Base-by-base conservation (phyloP, 2,113 vertebrate species). In the Aptenodytes patagonicus region DNA sequence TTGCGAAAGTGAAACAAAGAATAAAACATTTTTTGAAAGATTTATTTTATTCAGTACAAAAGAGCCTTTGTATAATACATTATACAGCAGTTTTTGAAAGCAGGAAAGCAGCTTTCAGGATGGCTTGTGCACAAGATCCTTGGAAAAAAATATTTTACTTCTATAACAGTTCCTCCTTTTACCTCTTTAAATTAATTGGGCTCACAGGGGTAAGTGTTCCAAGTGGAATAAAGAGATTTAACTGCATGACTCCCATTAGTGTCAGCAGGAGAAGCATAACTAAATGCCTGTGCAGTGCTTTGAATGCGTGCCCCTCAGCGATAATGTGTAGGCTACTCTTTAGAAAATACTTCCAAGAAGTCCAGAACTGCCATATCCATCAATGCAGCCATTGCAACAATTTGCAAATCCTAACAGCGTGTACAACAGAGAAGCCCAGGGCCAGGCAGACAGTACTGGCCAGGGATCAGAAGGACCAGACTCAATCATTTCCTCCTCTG, bases 211-310 rank as follows among this genome's bases (percentile, higher is more conserved):
- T 51, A 91, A 97, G 83, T 10, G 26, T 73, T 93, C 94, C 94
- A 95, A 93, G 71, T 34, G 70, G 92, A 96, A 91, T 91, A 85
- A 83, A 95, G 89, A 94, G 86, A 93, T 90, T 92, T 94, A 97
- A 47, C 95, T 77, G 93, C 95, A 76, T 83, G 96, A 92, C 38
- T 96, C 91, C 93, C 96, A 97, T 97, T 97, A 96, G 84, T 42
- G 84, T 49, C 95, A 96, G 96, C 88, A 76, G 93, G 96, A 95
- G 83, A 78, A 73, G 68, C 82, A 29, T 29, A 95, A 91, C 92
- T 83, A 88, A 94, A 94, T 88, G 93, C 71, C 52, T 84, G 84
- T 68, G 75, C 77, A 79, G 61, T 36, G 75, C 90, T 70, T 38
- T 85, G 60, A 86, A 93, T 57, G 58, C 4, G 19, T 65, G 73